Evolutionary conservation across 2,113 vertebrate genomes (phyloP).

Genomic region (Suricata suricatta): DNA sequence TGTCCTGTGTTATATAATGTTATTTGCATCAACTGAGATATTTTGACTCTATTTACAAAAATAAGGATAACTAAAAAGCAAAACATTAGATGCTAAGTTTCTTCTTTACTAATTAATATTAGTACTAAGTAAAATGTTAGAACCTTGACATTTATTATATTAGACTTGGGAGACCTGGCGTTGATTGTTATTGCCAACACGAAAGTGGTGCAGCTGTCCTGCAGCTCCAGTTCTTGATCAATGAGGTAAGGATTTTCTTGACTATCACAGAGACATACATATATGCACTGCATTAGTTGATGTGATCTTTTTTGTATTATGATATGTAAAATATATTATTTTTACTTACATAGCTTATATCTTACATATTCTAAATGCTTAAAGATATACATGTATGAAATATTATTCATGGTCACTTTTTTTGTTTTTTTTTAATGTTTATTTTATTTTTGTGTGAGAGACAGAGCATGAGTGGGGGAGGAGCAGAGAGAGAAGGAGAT

Average conservation of each 20-base stretch:
- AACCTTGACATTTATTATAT: constrained; percentile 90
- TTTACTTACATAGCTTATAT: not conserved
- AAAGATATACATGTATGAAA: not conserved
- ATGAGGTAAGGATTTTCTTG: constrained; percentile 91
- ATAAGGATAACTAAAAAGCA: constrained; percentile 65
- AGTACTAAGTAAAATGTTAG: constrained; percentile 67
- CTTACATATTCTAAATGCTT: constrained; percentile 7
- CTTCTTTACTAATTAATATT: constrained; percentile 32
- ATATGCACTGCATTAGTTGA: not conserved
- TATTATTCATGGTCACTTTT: constrained; percentile 44
- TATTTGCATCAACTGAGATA: constrained; percentile 67
- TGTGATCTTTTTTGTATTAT: constrained; percentile 12
- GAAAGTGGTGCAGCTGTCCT: constrained; percentile 96
- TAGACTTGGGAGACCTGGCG: constrained; percentile 97
- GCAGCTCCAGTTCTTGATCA: constrained; percentile 98
- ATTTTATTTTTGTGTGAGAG: too few species aligned
- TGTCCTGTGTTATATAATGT: constrained; percentile 26
- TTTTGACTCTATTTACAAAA: constrained; percentile 72
- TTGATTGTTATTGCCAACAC: constrained; percentile 97
- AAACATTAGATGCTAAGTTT: constrained; percentile 69
- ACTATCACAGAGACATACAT: not conserved
- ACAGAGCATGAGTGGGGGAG: too few species aligned
- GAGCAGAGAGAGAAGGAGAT: too few species aligned
- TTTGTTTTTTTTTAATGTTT: not conserved
- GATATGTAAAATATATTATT: not conserved